Evolutionary conservation across 2,888 invertebrate species (phyloP), one percentile per base, ranked within the genome.

Genomic region (Tetrapedia diversipes): DNA sequence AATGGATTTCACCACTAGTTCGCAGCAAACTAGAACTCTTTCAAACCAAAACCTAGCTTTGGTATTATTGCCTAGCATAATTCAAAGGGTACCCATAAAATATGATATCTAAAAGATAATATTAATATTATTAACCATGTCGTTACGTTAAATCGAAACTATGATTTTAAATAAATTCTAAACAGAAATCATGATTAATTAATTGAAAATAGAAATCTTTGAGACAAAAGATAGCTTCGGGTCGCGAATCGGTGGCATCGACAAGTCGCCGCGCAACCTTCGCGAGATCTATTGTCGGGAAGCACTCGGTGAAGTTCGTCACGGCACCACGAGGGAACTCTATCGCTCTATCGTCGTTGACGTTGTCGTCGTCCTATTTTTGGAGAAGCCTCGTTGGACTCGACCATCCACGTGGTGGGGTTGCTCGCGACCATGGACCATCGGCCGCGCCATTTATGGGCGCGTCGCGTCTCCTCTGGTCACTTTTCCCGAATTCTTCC

Each of bases 381-480:
- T 90, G 88, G 89, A 88, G 82, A 88, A 90, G 88, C 89, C 87
- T 89, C 89, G 89, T 85, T 71, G 86, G 86, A 86, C 83, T 80
- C 86, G 75, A 74, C 67, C 75, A 78, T 79, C 77, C 34, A 65
- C 73, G 83, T 85, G 85, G 86, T 88, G 89, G 87, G 86, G 86
- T 87, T 86, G 85, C 80, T 81, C 75, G 77, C 85, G 82, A 80
- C 84, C 84, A 87, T 86, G 86, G 88, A 89, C 89, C 90, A 89
- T 88, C 90, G 89, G 86, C 89, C 91, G 91, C 90, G 88, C 91
- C 91, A 91, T 91, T 91, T 91, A 91, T 91, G 91, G 91, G 64
- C 82, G 87, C 89, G 86, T 86, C 89, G 90, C 87, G 83, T 83
- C 85, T 79, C 75, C 72, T 84, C n/a, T 84, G 83, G 80, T 81